Percentiles rank a stretch among this genome's conserved stretches.
Conservation (phyloP, 2,113 vertebrate genomes). For the Crotalus tigris region DNA sequence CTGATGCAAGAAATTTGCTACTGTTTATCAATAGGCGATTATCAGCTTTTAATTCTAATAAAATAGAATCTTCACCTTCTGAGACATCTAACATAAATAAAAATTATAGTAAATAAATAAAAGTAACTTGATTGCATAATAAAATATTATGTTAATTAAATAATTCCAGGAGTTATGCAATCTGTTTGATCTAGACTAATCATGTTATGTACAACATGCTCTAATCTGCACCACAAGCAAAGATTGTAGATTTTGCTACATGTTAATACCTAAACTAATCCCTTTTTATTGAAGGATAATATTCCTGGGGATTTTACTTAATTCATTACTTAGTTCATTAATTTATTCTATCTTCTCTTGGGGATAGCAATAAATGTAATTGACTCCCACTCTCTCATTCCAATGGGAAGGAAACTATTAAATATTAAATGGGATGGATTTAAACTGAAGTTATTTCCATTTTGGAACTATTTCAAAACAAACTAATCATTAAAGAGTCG, state of each 20-base stretch:
- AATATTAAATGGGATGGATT: constrained; percentile 20
- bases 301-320: constrained; percentile 49
- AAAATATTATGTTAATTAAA: constrained; percentile 54
- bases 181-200: constrained; percentile 36
- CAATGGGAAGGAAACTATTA: constrained; percentile 25
- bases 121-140: constrained; percentile 50
- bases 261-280: constrained; percentile 61
- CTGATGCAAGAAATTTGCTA: neutral
- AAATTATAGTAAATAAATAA: constrained; percentile 36
- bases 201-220: constrained; percentile 42
- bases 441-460: constrained; percentile 21
- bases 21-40: neutral
- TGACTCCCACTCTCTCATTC: constrained; percentile 13
- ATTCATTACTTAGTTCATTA: constrained; percentile 49
- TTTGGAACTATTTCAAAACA: neutral
- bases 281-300: constrained; percentile 57
- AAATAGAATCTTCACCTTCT: neutral
- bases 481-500: neutral
- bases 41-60: neutral
- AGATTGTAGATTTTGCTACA: constrained; percentile 48
- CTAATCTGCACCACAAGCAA: constrained; percentile 51
- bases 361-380: constrained; percentile 27
- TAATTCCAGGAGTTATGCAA: constrained; percentile 51
- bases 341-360: constrained; percentile 49
- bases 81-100: neutral